Evolutionary conservation across 1,140 invertebrate genomes (phyloP).

Genomic region (Stenopsyche tienmushanensis): DNA sequence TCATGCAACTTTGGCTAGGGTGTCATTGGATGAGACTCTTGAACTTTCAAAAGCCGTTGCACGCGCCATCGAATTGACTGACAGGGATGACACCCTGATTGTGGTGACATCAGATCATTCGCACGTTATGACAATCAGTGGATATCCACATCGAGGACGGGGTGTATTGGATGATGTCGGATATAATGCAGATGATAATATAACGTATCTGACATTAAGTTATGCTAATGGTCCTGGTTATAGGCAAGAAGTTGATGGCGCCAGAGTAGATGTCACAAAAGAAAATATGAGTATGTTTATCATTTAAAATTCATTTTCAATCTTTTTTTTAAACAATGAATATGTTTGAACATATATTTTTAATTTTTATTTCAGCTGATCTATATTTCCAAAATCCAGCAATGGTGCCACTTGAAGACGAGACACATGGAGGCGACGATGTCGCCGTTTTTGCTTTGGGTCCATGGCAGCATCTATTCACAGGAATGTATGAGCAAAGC

Average conservation of each 20-base stretch:
- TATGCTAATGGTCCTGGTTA: conserved; percentile 76
- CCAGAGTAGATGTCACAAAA: conserved; percentile 17
- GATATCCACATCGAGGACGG: conserved; percentile 69
- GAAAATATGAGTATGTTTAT: conserved; percentile 49
- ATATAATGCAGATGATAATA: conserved; percentile 56
- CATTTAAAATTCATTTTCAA: not conserved
- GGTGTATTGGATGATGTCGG: conserved; percentile 62
- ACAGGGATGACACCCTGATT: conserved; percentile 61
- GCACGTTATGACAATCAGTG: conserved; percentile 65
- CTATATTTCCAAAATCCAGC: conserved; percentile 53
- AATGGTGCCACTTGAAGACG: conserved; percentile 49
- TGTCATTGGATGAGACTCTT: conserved; percentile 64
- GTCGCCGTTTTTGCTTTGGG: conserved; percentile 62
- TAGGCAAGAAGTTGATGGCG: conserved; percentile 42
- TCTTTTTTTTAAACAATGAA: not conserved
- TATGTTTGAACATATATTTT: not conserved
- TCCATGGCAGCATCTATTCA: conserved; percentile 62
- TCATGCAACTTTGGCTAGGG: conserved; percentile 57
- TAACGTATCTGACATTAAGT: conserved; percentile 71
- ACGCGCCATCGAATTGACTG: conserved; percentile 54
- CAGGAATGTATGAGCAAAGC: conserved; percentile 76
- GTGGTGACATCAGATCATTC: conserved; percentile 69
- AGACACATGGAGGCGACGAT: conserved; percentile 65
- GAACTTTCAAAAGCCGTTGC: conserved; percentile 62
- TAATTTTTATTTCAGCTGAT: conserved; percentile 33